phyloP scores from a whole-genome alignment of 2,113 vertebrate species.

The Gyps fulvus region DNA sequence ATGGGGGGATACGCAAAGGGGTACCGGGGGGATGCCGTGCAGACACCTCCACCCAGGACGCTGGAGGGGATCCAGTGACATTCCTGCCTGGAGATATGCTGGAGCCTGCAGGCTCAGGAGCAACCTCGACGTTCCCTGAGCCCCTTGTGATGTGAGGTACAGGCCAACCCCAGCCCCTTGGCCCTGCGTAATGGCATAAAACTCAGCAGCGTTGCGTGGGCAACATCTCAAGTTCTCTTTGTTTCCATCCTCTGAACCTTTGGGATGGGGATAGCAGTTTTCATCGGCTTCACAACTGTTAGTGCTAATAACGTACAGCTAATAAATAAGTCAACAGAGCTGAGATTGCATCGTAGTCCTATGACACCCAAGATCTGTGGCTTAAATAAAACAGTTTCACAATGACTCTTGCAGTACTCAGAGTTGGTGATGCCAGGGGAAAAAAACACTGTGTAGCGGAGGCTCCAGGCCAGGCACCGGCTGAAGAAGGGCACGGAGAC shows the following conservation, averaged over 20 bases:
- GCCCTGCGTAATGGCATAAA: fast-evolving
- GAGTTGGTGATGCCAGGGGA: not conserved
- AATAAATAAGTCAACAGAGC: not conserved
- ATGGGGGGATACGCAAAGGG: not conserved
- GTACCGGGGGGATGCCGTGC: fast-evolving
- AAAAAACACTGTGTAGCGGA: not conserved
- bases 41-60: not conserved
- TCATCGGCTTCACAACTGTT: not conserved
- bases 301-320: fast-evolving
- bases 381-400: not conserved
- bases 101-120: not conserved
- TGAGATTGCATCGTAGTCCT: not conserved
- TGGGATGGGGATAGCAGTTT: not conserved
- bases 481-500: not conserved
- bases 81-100: not conserved
- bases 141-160: fast-evolving
- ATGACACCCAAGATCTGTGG: not conserved
- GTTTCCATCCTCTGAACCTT: not conserved
- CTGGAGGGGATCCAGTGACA: not conserved
- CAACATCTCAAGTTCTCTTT: fast-evolving
- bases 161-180: not conserved
- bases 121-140: fast-evolving
- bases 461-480: not conserved
- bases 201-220: fast-evolving
- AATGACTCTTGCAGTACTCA: not conserved